Evolutionary conservation across 2,113 vertebrate genomes (phyloP).

Genomic region (Boleophthalmus pectinirostris): DNA sequence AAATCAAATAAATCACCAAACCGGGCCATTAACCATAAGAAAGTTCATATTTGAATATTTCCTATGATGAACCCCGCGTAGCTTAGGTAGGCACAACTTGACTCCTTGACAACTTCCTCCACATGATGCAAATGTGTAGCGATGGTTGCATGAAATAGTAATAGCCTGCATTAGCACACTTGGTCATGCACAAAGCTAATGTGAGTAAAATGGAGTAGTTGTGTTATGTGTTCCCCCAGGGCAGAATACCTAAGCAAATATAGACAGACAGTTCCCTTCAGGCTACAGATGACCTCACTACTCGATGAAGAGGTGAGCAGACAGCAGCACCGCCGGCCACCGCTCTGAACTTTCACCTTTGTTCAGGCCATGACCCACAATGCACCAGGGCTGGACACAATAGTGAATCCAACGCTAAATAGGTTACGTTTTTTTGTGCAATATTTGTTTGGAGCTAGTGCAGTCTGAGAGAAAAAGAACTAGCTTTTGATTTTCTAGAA

Average conservation of each 20-base stretch:
- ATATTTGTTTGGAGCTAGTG: not conserved
- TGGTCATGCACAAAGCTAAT: slow-evolving; percentile 65
- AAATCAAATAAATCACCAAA: not conserved
- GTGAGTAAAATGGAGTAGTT: slow-evolving; percentile 41
- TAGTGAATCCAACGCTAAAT: not conserved
- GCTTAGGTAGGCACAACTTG: slow-evolving; percentile 20
- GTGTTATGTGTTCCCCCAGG: slow-evolving; percentile 43
- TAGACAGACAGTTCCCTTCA: slow-evolving; percentile 51
- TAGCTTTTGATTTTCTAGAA: not conserved
- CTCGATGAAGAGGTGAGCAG: slow-evolving; percentile 23
- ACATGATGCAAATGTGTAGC: slow-evolving; percentile 38
- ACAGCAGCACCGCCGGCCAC: slow-evolving; percentile 11
- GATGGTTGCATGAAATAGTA: slow-evolving; percentile 63
- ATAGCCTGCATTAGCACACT: slow-evolving; percentile 56
- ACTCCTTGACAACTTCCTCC: slow-evolving; percentile 12
- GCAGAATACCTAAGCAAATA: slow-evolving; percentile 59
- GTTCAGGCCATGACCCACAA: not conserved
- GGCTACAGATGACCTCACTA: slow-evolving; percentile 58
- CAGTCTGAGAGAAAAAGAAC: not conserved
- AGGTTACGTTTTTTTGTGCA: not conserved
- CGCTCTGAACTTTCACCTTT: slow-evolving; percentile 26
- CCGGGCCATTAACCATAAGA: not conserved
- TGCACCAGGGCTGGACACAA: not conserved
- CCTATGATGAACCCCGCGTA: slow-evolving; percentile 3
- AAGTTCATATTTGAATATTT: not conserved